Percentiles rank a stretch among this genome's conserved stretches.
Conservation (phyloP, 2,113 vertebrate species). For the Myotis yumanensis region DNA sequence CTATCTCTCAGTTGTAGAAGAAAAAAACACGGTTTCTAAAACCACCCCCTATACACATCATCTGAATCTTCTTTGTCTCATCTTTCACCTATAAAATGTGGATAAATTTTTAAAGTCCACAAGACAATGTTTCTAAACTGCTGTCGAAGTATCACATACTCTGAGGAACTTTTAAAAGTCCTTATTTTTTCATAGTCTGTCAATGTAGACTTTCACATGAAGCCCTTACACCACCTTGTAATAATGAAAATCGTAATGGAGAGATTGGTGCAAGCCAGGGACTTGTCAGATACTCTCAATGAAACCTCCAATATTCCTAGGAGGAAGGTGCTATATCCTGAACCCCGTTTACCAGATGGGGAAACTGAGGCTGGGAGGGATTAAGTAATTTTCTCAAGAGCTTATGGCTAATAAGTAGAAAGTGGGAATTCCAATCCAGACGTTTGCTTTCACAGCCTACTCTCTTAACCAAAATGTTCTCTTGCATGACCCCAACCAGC, state of each 20-base stretch:
- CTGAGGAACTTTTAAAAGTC: not conserved
- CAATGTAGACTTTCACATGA: constrained; percentile 16
- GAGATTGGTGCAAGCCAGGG: not conserved
- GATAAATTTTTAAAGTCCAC: not conserved
- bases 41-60: not conserved
- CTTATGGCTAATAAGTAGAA: not conserved
- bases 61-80: not conserved
- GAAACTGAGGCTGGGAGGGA: not conserved
- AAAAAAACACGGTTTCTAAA: not conserved
- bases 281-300: not conserved
- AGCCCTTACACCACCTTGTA: not conserved
- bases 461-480: not conserved
- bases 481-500: not conserved
- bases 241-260: not conserved
- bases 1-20: not conserved
- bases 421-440: not conserved
- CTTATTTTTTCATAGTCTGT: constrained; percentile 8
- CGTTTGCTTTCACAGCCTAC: not conserved
- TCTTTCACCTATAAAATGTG: not conserved
- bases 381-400: not conserved
- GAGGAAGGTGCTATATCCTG: not conserved
- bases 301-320: not conserved
- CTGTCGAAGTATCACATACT: not conserved
- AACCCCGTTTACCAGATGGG: not conserved
- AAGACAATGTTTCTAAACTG: not conserved